These are phyloP conservation scores for Aphodius granarius DNA, from an alignment of 2,888 invertebrate species.

Conservation along the genomic window DNA sequence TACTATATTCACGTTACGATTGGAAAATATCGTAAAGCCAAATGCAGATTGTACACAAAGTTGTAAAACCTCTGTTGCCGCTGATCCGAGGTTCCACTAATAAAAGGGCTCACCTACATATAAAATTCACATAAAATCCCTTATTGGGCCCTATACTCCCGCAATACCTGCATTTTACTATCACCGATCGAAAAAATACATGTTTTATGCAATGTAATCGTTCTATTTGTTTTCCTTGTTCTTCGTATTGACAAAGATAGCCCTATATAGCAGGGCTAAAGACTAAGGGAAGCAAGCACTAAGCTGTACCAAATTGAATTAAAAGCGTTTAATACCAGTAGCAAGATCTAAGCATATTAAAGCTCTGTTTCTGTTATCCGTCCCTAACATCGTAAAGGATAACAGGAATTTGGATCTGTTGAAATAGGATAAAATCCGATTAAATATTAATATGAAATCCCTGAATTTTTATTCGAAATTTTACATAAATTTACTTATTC, in stretches of 20 bases:
- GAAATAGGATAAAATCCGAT: background rate
- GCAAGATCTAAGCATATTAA: slow-evolving; percentile 43
- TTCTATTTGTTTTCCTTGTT: too few relatives aligned
- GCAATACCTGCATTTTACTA: background rate
- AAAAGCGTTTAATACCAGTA: slow-evolving; percentile 49
- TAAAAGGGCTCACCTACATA: background rate
- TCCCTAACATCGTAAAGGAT: slow-evolving; percentile 26
- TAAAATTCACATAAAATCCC: background rate
- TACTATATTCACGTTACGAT: slow-evolving; percentile 24
- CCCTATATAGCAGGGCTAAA: too few relatives aligned
- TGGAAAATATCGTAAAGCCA: slow-evolving; percentile 25
- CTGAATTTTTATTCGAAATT: slow-evolving; percentile 10
- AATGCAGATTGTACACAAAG: slow-evolving; percentile 29
- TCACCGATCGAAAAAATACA: background rate
- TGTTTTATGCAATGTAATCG: background rate
- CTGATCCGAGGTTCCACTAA: background rate
- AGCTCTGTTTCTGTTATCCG: slow-evolving; percentile 44
- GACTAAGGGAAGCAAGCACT: slow-evolving; percentile 36
- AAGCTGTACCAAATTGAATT: slow-evolving; percentile 50
- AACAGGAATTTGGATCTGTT: background rate
- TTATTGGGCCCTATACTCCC: background rate
- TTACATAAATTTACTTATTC: background rate
- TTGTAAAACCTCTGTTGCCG: slow-evolving; percentile 21
- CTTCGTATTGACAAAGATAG: too few relatives aligned
- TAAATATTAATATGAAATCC: slow-evolving; percentile 12